Evolutionary conservation across 1,140 invertebrate species (phyloP), one percentile per base, ranked within the genome.

Genomic region (Leptopilina clavipes): DNA sequence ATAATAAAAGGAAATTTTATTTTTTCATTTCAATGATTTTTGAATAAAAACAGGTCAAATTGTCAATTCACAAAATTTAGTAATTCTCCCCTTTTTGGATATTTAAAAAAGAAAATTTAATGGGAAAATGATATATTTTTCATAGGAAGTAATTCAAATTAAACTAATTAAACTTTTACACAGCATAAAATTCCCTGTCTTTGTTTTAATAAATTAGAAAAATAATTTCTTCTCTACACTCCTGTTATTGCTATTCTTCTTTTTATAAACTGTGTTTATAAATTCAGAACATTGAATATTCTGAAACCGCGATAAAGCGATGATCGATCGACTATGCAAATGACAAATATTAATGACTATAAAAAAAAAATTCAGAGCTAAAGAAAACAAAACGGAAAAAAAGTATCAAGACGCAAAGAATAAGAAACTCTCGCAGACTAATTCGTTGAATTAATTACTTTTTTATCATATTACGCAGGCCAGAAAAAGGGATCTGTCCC

Each of bases 401-500:
- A 65, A 65, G 11, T 25, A 65, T 65, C 22, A 14, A 31, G 22
- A 65, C 19, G 56, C 19, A 65, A 65, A 14, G 11, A 65, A 65
- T 25, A 14, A 31, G 56, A 65, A 65, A 65, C 11, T 25, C 3
- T 25, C 3, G 6, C 3, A 3, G 19, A 31, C 22, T 65, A 65
- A 65, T 31, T 65, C 56, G 19, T 65, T 65, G 56, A 65, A 65
- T 65, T 65, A 65, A 65, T 65, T 65, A 65, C 22, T 65, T 31
- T 12, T 31, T 11, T 65, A 31, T 31, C 25, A 2, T 31, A 31
- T 31, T 31, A 31, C 25, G 1, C 25, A 31, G 1, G 1, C 25
- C 25, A 31, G 25, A 31, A 31, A 31, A 31, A 31, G 5, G 25
- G 25, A n/a, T n/a, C n/a, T n/a, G n/a, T n/a, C n/a, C n/a, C n/a